Conservation (phyloP, 1,140 invertebrate species). For the Zaprionus inermis region DNA sequence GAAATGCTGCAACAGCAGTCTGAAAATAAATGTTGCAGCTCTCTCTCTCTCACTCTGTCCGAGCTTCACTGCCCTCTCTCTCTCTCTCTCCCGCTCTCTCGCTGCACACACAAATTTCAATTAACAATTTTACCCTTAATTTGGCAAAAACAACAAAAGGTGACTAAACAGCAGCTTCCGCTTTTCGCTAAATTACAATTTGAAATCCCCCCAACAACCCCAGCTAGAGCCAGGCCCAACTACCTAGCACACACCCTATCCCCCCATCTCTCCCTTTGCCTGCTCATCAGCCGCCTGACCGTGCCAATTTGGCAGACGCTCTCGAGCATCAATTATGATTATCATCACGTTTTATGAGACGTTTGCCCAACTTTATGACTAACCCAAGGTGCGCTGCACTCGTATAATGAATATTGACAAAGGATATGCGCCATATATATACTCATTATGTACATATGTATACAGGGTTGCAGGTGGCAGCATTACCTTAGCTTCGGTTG, state of each 20-base stretch:
- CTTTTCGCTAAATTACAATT: conserved; percentile 75
- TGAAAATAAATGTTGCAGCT: conserved; percentile 50
- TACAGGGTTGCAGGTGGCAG: background rate
- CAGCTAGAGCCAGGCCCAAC: background rate
- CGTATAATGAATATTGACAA: conserved; percentile 82
- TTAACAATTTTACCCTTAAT: conserved; percentile 82
- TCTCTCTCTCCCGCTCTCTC: conserved; percentile 3
- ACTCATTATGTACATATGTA: background rate
- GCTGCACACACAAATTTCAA: conserved; percentile 75
- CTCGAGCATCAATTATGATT: conserved; percentile 80
- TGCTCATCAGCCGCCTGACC: conserved; percentile 19
- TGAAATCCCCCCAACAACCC: conserved; percentile 37
- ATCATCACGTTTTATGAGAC: conserved; percentile 83
- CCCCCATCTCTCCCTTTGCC: background rate
- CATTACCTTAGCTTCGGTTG: background rate
- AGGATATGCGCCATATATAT: conserved; percentile 49
- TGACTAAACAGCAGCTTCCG: conserved; percentile 27
- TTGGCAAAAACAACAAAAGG: conserved; percentile 63
- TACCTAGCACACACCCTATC: background rate
- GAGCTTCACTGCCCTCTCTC: too few species aligned
- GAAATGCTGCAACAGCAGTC: conserved; percentile 58
- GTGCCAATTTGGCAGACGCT: conserved; percentile 48
- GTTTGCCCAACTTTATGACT: conserved; percentile 79
- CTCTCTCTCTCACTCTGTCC: conserved; percentile 5
- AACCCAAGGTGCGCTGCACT: conserved; percentile 76